phyloP scores from a whole-genome alignment of 2,797 vertebrate species.

The Gallinago stenura region DNA sequence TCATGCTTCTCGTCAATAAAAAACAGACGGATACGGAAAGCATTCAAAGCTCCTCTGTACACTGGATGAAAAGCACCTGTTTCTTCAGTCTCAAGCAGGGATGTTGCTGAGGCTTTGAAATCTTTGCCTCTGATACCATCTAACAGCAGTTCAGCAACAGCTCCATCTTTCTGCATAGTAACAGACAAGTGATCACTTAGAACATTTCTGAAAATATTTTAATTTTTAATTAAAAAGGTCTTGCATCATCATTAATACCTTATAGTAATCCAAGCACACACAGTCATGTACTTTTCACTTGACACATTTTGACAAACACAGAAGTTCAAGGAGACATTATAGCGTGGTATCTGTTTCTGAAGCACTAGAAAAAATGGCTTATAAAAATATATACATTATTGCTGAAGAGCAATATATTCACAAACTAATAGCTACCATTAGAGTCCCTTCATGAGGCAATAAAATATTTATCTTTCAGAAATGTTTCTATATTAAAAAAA shows the following conservation, averaged over 20 bases:
- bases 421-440: neutral
- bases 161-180: slow-evolving; percentile 8
- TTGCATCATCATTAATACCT: neutral
- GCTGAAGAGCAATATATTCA: neutral
- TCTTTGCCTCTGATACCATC: neutral
- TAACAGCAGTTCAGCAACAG: neutral
- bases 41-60: slow-evolving; percentile 69
- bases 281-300: neutral
- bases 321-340: neutral
- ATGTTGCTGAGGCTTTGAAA: neutral
- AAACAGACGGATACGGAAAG: slow-evolving; percentile 88
- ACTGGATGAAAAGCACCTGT: slow-evolving; percentile 27
- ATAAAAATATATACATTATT: neutral
- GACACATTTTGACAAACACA: neutral
- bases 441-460: neutral
- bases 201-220: neutral
- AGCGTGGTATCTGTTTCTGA: neutral
- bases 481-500: neutral
- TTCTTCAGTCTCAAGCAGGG: neutral
- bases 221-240: neutral
- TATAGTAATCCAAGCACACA: neutral
- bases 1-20: slow-evolving; percentile 85
- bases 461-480: neutral
- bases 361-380: neutral
- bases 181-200: neutral